Conservation (phyloP, 2,888 invertebrate genomes). For the Parnassius orleans region DNA sequence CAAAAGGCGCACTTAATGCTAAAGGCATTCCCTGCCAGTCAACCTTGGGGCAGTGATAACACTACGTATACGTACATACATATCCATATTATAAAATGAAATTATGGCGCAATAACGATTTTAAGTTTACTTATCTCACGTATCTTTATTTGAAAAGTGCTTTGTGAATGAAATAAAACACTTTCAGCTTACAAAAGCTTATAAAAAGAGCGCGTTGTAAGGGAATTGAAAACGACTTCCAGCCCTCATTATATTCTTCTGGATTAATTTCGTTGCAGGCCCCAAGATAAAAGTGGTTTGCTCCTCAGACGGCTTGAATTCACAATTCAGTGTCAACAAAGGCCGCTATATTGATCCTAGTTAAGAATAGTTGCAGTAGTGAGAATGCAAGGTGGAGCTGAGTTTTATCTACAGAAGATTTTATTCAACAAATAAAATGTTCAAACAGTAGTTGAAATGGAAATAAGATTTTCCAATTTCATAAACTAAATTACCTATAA, state of each 20-base stretch:
- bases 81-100: no score
- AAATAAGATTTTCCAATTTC: slow-evolving; percentile 10
- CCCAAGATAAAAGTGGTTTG: slow-evolving; percentile 24
- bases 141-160: not conserved
- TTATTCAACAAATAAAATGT: slow-evolving; percentile 7
- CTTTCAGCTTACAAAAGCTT: not conserved
- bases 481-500: slow-evolving; percentile 9
- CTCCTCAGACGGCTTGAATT: slow-evolving; percentile 24
- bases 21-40: no score
- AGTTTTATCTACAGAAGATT: slow-evolving; percentile 15
- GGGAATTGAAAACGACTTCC: slow-evolving; percentile 19
- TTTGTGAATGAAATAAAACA: slow-evolving; percentile 1
- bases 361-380: slow-evolving; percentile 23
- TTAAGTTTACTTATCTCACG: no score
- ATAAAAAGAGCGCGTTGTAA: slow-evolving; percentile 13
- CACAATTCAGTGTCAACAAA: slow-evolving; percentile 26
- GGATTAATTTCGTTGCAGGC: slow-evolving; percentile 24
- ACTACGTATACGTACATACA: no score
- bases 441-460: not conserved
- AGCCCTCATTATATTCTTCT: slow-evolving; percentile 18
- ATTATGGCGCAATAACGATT: no score
- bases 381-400: slow-evolving; percentile 15
- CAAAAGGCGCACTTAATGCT: no score
- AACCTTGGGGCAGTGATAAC: no score
- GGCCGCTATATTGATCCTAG: slow-evolving; percentile 22